Conservation (phyloP, 2,797 vertebrate genomes). For the Artibeus jamaicensis region DNA sequence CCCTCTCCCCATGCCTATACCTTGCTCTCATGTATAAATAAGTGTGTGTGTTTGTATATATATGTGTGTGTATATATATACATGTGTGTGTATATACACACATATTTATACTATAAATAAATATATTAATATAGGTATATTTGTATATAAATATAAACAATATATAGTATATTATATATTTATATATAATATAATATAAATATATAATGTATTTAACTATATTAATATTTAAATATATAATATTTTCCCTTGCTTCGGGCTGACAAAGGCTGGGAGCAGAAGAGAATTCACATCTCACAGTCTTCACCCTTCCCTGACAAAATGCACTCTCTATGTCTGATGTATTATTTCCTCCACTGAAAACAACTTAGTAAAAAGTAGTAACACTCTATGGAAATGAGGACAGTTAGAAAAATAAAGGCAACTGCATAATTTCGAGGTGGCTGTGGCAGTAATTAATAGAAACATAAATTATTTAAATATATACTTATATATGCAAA, state of each 20-base stretch:
- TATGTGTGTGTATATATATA: no score
- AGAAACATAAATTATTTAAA: conserved; percentile 5
- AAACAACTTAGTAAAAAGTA: background rate
- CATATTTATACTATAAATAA: no score
- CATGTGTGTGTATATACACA: no score
- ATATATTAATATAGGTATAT: no score
- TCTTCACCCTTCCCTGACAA: background rate
- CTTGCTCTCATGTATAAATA: no score
- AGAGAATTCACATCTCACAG: background rate
- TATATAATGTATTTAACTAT: no score
- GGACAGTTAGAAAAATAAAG: background rate
- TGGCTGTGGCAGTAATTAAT: background rate
- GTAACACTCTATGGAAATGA: background rate
- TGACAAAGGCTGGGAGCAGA: conserved; percentile 50
- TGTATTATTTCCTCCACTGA: conserved; percentile 63
- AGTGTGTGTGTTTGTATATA: no score
- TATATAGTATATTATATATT: no score
- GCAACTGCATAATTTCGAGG: background rate
- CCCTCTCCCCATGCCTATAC: no score
- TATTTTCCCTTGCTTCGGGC: background rate
- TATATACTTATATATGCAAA: background rate
- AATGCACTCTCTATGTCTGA: conserved; percentile 24
- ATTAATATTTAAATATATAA: no score
- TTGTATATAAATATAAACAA: no score
- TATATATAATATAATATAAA: no score